Evolutionary conservation across 1,140 invertebrate genomes (phyloP), one percentile per base, ranked within the genome.

Genomic region (Trissolcus basalis): DNA sequence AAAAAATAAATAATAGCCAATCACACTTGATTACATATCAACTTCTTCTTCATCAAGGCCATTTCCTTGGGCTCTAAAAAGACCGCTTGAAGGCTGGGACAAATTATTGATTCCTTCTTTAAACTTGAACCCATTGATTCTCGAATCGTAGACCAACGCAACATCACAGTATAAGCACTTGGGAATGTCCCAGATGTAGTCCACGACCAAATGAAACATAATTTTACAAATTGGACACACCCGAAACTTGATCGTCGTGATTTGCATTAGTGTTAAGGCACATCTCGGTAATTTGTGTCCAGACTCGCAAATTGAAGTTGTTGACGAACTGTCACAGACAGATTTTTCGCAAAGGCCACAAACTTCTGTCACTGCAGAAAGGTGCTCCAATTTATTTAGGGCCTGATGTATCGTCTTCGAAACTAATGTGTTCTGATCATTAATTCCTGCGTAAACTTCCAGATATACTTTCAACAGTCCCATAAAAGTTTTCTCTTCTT

Each of bases 201-300:
- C 82, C 5, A 88, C 61, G 12, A 51, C 81, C 0, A 82, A 72
- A 78, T 89, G 87, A 77, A 84, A 87, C 1, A 88, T 81, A 72
- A 82, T 36, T 12, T 77, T 69, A 65, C 87, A 89, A 68, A 86
- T 73, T 0, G 80, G 72, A 55, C 87, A 89, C 1, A 53, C 63
- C n/a, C 76, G 72, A 53, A 84, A 88, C 4, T 79, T 75, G 0
- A 84, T 50, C 0, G 51, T 54, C 0, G 81, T 84, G 15, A 88
- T 76, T 77, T 88, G 87, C 12, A 86, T 75, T 8, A 86, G 64
- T 9, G 85, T 88, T n/a, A 83, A 44, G 8, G 83, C 79, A 67
- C 87, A 89, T 59, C 87, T 81, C 4, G 84, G 78, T 43, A 89
- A 74, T 44, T 83, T 82, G 47, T 89, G 87, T 11, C 86, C 87